Base-by-base conservation (phyloP, 2,797 vertebrate species). In the Tangara arthus region DNA sequence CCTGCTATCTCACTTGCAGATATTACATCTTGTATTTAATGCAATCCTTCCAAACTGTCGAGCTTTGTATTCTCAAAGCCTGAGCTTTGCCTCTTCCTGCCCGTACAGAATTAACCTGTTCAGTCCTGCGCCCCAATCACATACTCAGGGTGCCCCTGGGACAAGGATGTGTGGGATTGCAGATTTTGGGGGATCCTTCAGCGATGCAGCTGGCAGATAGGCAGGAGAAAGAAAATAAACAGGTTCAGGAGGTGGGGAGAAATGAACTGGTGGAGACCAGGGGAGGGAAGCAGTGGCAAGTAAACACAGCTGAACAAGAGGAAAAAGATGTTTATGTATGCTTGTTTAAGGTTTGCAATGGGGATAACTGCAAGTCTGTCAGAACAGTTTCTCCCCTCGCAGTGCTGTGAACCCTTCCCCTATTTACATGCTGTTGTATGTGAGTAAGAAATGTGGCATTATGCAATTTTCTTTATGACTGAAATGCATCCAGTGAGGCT, bases 271-370 rank as follows among this genome's bases (percentile, higher is more conserved):
- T 90, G 69, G 79, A 76, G 92, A 61, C 27, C 50, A 72, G 77
- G 50, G 64, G 24, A 88, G 76, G 64, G 91, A 94, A 96, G 88
- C 79, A 72, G 81, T 86, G 83, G 91, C 95, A 94, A 94, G 72
- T 92, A 96, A 96, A 95, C 82, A 87, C 90, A 96, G 90, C 89
- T 93, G 93, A 95, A 90, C 71, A 77, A 64, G 95, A 96, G 86
- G 94, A 83, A 96, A 96, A 91, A 76, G 46, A 70, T 92, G 87
- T 95, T 94, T 95, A 87, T 78, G n/a, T 92, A 32, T 69, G 49
- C 80, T 92, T 92, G 69, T 90, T 93, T 69, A 82, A 93, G 60
- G 69, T 85, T 94, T 81, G 57, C 80, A 60, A 30, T 39, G 55
- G 35, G 52, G 66, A 83, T 87, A 89, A 65, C 82, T 66, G 70